phyloP scores from a whole-genome alignment of 2,888 invertebrate genomes.

The Torymus aiolomorphi region DNA sequence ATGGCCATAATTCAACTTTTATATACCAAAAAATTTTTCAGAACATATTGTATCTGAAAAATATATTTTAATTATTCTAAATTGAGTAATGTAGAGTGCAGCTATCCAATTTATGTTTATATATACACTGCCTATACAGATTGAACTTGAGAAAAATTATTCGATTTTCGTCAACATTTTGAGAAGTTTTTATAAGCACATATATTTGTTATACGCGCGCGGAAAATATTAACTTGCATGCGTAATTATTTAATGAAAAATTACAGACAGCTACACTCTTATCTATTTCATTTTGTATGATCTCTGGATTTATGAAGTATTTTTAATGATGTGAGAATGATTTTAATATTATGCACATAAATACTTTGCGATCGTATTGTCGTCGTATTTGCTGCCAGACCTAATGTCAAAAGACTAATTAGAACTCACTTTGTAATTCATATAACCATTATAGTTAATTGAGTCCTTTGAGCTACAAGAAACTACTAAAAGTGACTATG shows the following conservation, averaged over 20 bases:
- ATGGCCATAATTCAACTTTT: slow-evolving; percentile 49
- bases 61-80: slow-evolving; percentile 43
- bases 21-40: slow-evolving; percentile 22
- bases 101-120: slow-evolving; percentile 2
- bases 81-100: slow-evolving; percentile 33
- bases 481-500: slow-evolving; percentile 57
- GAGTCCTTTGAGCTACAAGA: slow-evolving; percentile 55
- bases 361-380: slow-evolving; percentile 54
- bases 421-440: slow-evolving; percentile 47
- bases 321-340: slow-evolving; percentile 41
- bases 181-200: not conserved
- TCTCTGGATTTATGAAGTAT: slow-evolving; percentile 33
- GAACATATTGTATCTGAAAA: slow-evolving; percentile 27
- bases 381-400: slow-evolving; percentile 54
- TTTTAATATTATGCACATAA: slow-evolving; percentile 50
- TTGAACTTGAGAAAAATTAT: not conserved
- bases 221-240: slow-evolving; percentile 1
- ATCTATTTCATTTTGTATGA: slow-evolving; percentile 19
- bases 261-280: slow-evolving; percentile 39
- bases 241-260: slow-evolving; percentile 12
- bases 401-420: slow-evolving; percentile 49
- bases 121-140: not conserved
- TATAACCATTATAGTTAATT: slow-evolving; percentile 39
- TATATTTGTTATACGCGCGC: not conserved
- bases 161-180: too few relatives aligned